Conservation (phyloP, 1,140 invertebrate genomes). For the Drosophila cardini region DNA sequence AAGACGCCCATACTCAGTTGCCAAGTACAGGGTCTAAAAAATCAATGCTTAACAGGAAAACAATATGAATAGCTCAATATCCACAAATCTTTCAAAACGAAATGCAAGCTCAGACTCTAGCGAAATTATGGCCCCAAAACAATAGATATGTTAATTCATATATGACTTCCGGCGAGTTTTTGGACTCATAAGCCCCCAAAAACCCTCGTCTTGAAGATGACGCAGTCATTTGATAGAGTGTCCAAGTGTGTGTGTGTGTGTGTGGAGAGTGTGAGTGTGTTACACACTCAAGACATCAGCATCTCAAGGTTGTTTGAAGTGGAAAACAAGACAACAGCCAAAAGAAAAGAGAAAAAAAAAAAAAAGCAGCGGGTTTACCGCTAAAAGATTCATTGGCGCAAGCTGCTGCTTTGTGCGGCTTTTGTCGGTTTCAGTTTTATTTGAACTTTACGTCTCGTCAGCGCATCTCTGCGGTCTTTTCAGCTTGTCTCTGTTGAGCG, state of each 20-base stretch:
- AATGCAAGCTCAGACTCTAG: constrained; percentile 35
- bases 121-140: constrained; percentile 48
- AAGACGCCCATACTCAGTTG: too few relatives aligned
- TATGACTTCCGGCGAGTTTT: constrained; percentile 65
- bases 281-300: constrained; percentile 48
- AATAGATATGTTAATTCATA: constrained; percentile 53
- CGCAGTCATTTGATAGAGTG: constrained; percentile 48
- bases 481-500: constrained; percentile 8
- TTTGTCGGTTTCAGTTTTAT: constrained; percentile 65
- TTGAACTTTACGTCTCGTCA: constrained; percentile 62
- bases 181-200: constrained; percentile 15
- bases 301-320: constrained; percentile 63
- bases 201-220: constrained; percentile 39
- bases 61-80: constrained; percentile 12
- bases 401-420: constrained; percentile 47
- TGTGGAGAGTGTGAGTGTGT: constrained; percentile 54
- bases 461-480: constrained; percentile 12
- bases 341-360: constrained; percentile 17
- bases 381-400: constrained; percentile 34
- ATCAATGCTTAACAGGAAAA: constrained; percentile 15
- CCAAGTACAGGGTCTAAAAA: background rate
- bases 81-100: constrained; percentile 6
- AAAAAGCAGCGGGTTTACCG: constrained; percentile 11
- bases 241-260: constrained; percentile 4
- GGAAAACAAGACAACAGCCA: background rate